A percentile compares a stretch with the other conserved stretches of the same genome.
phyloP scores from a whole-genome alignment of 2,113 vertebrate genomes.

The Malurus cyaneus region DNA sequence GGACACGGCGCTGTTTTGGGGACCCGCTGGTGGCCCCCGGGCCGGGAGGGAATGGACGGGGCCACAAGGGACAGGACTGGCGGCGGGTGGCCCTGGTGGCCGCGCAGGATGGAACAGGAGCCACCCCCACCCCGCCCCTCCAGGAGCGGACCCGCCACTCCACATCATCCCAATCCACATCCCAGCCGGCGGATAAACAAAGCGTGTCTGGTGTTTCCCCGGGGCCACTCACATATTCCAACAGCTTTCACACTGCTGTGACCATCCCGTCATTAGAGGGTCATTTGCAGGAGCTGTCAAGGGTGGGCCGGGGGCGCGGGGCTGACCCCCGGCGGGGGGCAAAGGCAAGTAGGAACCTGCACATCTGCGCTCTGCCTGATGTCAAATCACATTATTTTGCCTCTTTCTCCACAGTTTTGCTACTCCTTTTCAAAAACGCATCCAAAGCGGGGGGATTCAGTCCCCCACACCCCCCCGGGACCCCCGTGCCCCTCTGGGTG shows the following conservation, averaged over 20 bases:
- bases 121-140: not conserved
- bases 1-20: not conserved
- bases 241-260: not conserved
- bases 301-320: not conserved
- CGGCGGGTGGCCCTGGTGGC: not conserved
- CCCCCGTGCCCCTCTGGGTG: not conserved
- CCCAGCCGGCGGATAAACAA: conserved; percentile 52
- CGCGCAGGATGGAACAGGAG: not conserved
- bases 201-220: conserved; percentile 50
- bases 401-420: not conserved
- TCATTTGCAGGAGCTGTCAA: conserved; percentile 64
- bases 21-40: rapidly evolving
- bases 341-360: not conserved
- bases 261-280: conserved; percentile 52
- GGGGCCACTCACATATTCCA: not conserved
- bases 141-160: not conserved
- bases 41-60: not conserved
- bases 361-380: not conserved
- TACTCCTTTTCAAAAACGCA: rapidly evolving
- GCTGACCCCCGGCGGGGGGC: conserved; percentile 9
- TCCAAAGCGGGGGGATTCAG: rapidly evolving
- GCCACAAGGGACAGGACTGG: rapidly evolving
- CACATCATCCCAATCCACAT: conserved; percentile 70
- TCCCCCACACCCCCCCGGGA: not conserved
- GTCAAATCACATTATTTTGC: not conserved